These are phyloP conservation scores for Vollenhovia emeryi DNA, from an alignment of 1,140 invertebrate genomes.

Conservation along the genomic window DNA sequence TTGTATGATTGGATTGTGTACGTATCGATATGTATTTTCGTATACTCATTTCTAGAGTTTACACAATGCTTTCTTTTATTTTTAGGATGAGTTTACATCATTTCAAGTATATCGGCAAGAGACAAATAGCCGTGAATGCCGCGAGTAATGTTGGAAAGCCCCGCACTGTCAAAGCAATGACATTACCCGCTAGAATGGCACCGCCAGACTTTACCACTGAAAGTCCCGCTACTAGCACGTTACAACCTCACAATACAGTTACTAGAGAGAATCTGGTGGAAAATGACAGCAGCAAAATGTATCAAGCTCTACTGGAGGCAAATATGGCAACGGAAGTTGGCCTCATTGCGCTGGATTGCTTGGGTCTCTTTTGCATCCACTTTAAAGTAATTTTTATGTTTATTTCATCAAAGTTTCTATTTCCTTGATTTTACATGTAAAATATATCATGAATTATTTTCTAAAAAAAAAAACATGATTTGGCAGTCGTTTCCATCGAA, in stretches of 20 bases:
- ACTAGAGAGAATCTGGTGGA: slow-evolving; percentile 87
- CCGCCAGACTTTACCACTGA: slow-evolving; percentile 88
- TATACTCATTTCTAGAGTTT: slow-evolving; percentile 1
- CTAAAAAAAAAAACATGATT: not conserved
- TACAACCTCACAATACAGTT: slow-evolving; percentile 84
- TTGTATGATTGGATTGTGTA: not conserved
- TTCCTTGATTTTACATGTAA: not conserved
- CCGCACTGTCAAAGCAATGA: slow-evolving; percentile 88
- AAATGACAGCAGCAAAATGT: slow-evolving; percentile 87
- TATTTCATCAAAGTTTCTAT: not conserved
- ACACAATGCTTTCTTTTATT: slow-evolving; percentile 57
- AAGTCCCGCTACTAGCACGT: slow-evolving; percentile 85
- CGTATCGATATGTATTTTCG: not conserved
- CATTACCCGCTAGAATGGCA: slow-evolving; percentile 92
- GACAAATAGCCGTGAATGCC: slow-evolving; percentile 87
- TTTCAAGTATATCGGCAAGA: slow-evolving; percentile 95
- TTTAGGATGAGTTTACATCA: slow-evolving; percentile 93
- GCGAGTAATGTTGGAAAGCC: slow-evolving; percentile 85
- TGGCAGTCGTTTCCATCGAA: not conserved
- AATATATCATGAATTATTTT: not conserved
- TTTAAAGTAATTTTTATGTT: slow-evolving; percentile 87
- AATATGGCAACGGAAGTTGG: slow-evolving; percentile 96
- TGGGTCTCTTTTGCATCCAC: slow-evolving; percentile 94
- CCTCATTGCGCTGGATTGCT: slow-evolving; percentile 93
- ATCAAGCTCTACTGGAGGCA: slow-evolving; percentile 92